Base-by-base conservation (phyloP, 1,140 invertebrate species). In the Hycleus phaleratus region DNA sequence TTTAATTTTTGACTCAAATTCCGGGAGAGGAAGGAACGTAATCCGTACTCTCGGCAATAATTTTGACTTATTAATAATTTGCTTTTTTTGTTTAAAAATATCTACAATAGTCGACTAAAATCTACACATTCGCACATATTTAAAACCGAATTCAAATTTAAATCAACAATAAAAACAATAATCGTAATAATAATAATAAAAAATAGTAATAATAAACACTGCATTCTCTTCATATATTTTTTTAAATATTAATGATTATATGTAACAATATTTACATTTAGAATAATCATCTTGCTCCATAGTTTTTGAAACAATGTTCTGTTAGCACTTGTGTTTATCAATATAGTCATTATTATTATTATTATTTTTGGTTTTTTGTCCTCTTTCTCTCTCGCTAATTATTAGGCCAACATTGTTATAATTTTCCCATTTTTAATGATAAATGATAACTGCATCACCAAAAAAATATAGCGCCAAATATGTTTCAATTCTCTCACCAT, bases 221-320 rank as follows among this genome's bases (percentile, higher is more conserved):
- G 62, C 62, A 66, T 64, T 59, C 32, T 4, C 32, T 32, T 32
- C 57, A 62, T 52, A 24, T 45, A 48, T 24, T 56, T 56, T 64
- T 60, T 60, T 58, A 60, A 51, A 60, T 56, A 59, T 61, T 49
- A 38, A 38, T 50, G 38, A 60, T 57, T 52, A 58, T 72, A 72
- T 72, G 64, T 71, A 73, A 73, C 72, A 73, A 68, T 73, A 73
- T 73, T 67, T 73, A 73, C 72, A 73, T 73, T 73, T 73, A 73
- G 72, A 73, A 73, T 73, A 68, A 71, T 73, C 63, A 69, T 68
- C 64, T 73, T 71, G 69, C 66, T 71, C 66, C 68, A 64, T 65
- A 61, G 58, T 67, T 54, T 62, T 42, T 61, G 60, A 57, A 65
- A 63, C 50, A 53, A 59, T 56, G 56, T 60, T 63, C 51, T 56